phyloP scores from a whole-genome alignment of 2,113 vertebrate species.

The Ciconia boyciana region DNA sequence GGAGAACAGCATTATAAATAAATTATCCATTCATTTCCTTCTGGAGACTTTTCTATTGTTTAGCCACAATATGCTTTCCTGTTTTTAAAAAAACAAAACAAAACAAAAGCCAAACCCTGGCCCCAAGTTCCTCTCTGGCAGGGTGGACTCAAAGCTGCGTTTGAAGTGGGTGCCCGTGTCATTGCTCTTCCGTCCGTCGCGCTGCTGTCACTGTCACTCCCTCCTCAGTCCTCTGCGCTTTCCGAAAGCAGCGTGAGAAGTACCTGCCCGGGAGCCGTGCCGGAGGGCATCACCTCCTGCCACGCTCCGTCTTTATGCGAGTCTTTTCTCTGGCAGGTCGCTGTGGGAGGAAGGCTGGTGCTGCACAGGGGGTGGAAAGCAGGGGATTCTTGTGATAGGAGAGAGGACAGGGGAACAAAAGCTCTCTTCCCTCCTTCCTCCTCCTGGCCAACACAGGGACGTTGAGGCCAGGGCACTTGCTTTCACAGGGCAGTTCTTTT shows the following conservation, averaged over 20 bases:
- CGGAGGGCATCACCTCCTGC: background rate
- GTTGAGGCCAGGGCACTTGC: rapidly evolving
- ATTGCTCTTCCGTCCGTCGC: background rate
- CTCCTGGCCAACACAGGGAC: rapidly evolving
- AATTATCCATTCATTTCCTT: constrained; percentile 58
- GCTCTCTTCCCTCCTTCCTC: background rate
- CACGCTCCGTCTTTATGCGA: rapidly evolving
- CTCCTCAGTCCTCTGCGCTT: rapidly evolving
- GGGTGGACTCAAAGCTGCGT: background rate
- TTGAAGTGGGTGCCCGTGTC: background rate
- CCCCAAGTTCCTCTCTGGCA: background rate
- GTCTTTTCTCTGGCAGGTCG: background rate
- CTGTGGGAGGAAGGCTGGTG: background rate
- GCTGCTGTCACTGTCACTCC: background rate
- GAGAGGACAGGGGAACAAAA: background rate
- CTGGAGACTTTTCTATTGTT: constrained; percentile 64
- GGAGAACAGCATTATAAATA: constrained; percentile 44
- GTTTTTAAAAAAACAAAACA: background rate
- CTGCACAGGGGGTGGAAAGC: background rate
- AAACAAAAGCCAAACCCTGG: background rate
- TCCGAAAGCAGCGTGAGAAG: background rate
- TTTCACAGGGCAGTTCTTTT: background rate
- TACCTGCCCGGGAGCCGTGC: background rate
- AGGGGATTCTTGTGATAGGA: background rate
- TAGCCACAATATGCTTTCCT: constrained; percentile 58